Base-by-base conservation (phyloP, 1,140 invertebrate species). In the Drosophila parabipectinata region DNA sequence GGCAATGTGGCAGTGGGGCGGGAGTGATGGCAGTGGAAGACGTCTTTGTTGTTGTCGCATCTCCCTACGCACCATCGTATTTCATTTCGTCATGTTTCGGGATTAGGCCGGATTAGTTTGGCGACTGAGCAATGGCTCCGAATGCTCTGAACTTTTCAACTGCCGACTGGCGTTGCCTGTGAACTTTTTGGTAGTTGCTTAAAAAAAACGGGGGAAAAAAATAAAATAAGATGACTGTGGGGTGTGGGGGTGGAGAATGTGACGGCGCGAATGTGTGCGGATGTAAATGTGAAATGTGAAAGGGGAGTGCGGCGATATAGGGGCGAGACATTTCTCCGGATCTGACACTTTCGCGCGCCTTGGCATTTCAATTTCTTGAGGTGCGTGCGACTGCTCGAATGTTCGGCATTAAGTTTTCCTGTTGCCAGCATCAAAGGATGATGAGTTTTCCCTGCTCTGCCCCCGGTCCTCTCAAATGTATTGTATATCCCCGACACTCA, bases 41-140 rank as follows among this genome's bases (percentile, higher is more conserved):
- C 54, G 45, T 50, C 67, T 57, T 56, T 62, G 50, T 52, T 63
- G 56, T 72, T 64, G 55, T 62, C 78, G 61, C 72, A 74, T 63
- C 69, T 77, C 73, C 75, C 83, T 79, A 83, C 84, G 78, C 82
- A 83, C 80, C 82, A 78, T 91, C 90, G 90, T 91, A 91, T 91
- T 91, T 91, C 90, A 91, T 91, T 91, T 91, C 90, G 90, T 91
- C 90, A 91, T 91, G 90, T 91, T 90, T 80, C 79, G 79, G 90
- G 90, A 91, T 91, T 91, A 91, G 78, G 76, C 54, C 67, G 87
- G 90, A 91, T 91, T 91, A 91, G 85, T 82, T 79, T 61, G 60
- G 61, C 79, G 83, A 85, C 82, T 85, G 82, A 85, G 83, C 83
- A 83, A 88, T 89, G 84, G 83, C 79, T 88, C 83, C 63, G 59